A percentile compares a stretch with the other conserved stretches of the same genome.
These are phyloP conservation scores for Ophioninae sp. DNA, from an alignment of 2,888 invertebrate species.

Conservation along the genomic window DNA sequence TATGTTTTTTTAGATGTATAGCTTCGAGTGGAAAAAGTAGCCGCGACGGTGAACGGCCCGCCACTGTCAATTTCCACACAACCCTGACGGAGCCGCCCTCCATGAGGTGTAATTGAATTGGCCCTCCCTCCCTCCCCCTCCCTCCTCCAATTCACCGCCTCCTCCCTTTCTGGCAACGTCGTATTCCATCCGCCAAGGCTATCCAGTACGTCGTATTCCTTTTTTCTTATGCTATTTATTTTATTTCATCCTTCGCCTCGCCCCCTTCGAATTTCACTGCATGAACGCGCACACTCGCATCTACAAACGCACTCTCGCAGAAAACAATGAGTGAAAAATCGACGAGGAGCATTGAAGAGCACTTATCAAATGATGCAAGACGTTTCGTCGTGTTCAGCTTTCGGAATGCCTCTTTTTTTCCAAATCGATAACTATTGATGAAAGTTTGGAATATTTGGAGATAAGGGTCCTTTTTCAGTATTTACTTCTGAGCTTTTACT, in stretches of 20 bases:
- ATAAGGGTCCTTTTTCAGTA: background rate
- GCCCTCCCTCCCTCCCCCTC: slow-evolving; percentile 53
- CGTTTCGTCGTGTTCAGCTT: background rate
- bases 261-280: slow-evolving; percentile 32
- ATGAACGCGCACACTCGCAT: slow-evolving; percentile 1
- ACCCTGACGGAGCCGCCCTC: slow-evolving; percentile 59
- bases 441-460: background rate
- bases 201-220: slow-evolving; percentile 33
- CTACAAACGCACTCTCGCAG: background rate
- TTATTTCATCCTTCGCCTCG: slow-evolving; percentile 38
- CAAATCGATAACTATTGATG: background rate
- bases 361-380: background rate
- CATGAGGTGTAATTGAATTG: slow-evolving; percentile 72
- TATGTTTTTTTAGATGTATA: background rate
- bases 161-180: slow-evolving; percentile 35
- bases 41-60: slow-evolving; percentile 64
- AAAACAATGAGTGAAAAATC: background rate
- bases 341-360: background rate
- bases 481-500: background rate
- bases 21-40: slow-evolving; percentile 15
- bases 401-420: background rate
- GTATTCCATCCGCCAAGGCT: slow-evolving; percentile 37
- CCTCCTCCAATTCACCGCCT: slow-evolving; percentile 12
- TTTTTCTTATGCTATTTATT: slow-evolving; percentile 22
- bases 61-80: slow-evolving; percentile 58